phyloP scores from a whole-genome alignment of 1,140 invertebrate genomes.

The Drosophila persimilis region DNA sequence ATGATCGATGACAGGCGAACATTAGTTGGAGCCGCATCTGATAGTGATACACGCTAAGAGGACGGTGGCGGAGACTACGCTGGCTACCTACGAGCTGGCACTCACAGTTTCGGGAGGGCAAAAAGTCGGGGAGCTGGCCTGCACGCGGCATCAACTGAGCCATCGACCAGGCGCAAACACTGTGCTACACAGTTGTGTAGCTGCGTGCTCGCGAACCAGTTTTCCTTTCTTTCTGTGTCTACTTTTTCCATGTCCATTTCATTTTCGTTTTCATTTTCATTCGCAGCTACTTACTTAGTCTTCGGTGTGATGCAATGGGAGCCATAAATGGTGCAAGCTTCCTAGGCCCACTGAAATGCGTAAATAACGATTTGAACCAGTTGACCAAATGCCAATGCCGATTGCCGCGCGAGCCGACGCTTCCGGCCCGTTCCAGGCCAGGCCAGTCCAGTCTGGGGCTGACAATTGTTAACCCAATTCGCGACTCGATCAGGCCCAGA shows the following conservation, averaged over 20 bases:
- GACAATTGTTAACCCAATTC: slow-evolving; percentile 66
- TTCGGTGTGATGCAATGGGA: slow-evolving; percentile 60
- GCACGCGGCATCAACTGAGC: slow-evolving; percentile 4
- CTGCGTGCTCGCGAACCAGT: slow-evolving; percentile 28
- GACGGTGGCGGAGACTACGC: slow-evolving; percentile 84
- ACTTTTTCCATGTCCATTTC: slow-evolving; percentile 32
- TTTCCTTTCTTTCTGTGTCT: slow-evolving; percentile 32
- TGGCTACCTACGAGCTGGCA: slow-evolving; percentile 87
- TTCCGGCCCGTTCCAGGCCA: slow-evolving; percentile 31
- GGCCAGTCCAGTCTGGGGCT: slow-evolving; percentile 23
- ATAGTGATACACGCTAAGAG: slow-evolving; percentile 40
- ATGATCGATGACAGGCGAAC: slow-evolving; percentile 9
- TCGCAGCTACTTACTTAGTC: slow-evolving; percentile 14
- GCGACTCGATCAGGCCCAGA: slow-evolving; percentile 14
- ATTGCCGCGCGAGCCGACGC: slow-evolving; percentile 27
- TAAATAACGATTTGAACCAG: slow-evolving; percentile 57
- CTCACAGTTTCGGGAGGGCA: slow-evolving; percentile 80
- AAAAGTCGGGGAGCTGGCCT: slow-evolving; percentile 58
- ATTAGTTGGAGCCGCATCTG: slow-evolving; percentile 19
- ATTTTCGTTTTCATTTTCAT: slow-evolving; percentile 22
- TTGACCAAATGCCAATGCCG: slow-evolving; percentile 79
- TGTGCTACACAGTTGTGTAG: slow-evolving; percentile 31
- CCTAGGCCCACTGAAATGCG: slow-evolving; percentile 61
- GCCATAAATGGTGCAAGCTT: slow-evolving; percentile 72
- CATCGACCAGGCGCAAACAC: slow-evolving; percentile 8